Evolutionary conservation across 2,888 invertebrate species (phyloP), one percentile per base, ranked within the genome.

Genomic region (Trachelus tabidus): DNA sequence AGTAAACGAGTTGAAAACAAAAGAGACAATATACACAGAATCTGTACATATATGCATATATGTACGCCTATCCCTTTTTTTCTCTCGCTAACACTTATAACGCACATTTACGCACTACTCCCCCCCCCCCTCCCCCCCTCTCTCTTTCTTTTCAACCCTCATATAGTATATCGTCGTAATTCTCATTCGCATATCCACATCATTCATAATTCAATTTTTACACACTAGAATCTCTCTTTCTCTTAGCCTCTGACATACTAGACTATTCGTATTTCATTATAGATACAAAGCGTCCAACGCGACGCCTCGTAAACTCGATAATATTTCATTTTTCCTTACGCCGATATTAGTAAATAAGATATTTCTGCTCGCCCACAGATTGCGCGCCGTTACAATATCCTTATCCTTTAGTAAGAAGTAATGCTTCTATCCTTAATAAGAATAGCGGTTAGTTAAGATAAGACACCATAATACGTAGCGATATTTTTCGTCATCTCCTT

Each of bases 391-490:
- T 82, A 71, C 71, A 73, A 37, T 74, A 69, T 56, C 68, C 56
- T 74, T 69, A 37, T 79, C 74, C 37, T 73, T 76, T 71, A 76
- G 77, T 77, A 77, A 80, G 79, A 80, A 81, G 75, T 77, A 78
- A 80, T 78, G 73, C 69, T 80, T 81, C 82, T 85, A 85, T 79
- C 76, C 83, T 84, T 85, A 85, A 82, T 85, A 86, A 86, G 85
- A 87, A 87, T 88, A 88, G 85, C 84, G 82, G 86, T 89, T 88
- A 89, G 82, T 87, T 87, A 84, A 87, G 85, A 87, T 88, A 90
- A 90, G 88, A 89, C 89, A 89, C 89, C 88, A 85, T 89, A 89
- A 87, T 89, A 89, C 89, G 88, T 90, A 89, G 86, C 85, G 85
- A 88, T 86, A 88, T 87, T 89, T 86, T 76, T 81, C 76, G 79